Percentiles rank a stretch among this genome's conserved stretches.
phyloP scores from a whole-genome alignment of 2,113 vertebrate species.

The Sialia sialis region DNA sequence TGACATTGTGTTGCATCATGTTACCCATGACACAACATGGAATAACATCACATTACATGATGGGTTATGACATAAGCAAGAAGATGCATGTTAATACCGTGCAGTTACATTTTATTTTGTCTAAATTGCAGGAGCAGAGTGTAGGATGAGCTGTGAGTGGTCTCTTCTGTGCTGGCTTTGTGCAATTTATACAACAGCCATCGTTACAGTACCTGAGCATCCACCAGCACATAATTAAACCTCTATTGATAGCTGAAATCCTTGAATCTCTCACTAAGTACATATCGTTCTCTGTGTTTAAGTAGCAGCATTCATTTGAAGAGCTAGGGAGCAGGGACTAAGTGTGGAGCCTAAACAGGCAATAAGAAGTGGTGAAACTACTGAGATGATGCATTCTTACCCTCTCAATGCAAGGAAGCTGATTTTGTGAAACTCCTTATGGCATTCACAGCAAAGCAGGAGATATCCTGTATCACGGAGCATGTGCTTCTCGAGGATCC shows the following conservation, averaged over 20 bases:
- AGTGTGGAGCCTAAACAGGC: not conserved
- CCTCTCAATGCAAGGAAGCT: not conserved
- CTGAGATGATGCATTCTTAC: not conserved
- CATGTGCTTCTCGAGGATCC: conserved; percentile 46
- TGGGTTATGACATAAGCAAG: conserved; percentile 4
- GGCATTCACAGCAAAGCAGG: conserved; percentile 47
- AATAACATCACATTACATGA: not conserved
- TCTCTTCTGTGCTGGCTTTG: not conserved
- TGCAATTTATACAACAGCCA: not conserved
- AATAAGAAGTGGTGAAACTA: conserved; percentile 19
- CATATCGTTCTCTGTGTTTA: not conserved
- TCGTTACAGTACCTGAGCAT: conserved; percentile 2
- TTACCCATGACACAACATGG: not conserved
- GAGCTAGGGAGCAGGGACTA: conserved; percentile 21
- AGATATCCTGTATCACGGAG: conserved; percentile 35
- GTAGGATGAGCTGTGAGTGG: not conserved
- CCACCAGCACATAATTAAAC: conserved; percentile 43
- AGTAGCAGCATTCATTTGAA: conserved; percentile 39
- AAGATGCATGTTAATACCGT: not conserved
- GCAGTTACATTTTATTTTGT: not conserved
- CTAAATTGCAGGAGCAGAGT: not conserved
- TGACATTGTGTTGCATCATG: conserved; percentile 21
- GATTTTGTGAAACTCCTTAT: conserved; percentile 42
- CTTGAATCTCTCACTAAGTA: conserved; percentile 48
- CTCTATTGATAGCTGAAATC: conserved; percentile 46